Percentiles rank a stretch among this genome's conserved stretches.
Evolutionary conservation across 2,888 invertebrate genomes (phyloP).

Genomic region (Lepidocyrtinus sp.): DNA sequence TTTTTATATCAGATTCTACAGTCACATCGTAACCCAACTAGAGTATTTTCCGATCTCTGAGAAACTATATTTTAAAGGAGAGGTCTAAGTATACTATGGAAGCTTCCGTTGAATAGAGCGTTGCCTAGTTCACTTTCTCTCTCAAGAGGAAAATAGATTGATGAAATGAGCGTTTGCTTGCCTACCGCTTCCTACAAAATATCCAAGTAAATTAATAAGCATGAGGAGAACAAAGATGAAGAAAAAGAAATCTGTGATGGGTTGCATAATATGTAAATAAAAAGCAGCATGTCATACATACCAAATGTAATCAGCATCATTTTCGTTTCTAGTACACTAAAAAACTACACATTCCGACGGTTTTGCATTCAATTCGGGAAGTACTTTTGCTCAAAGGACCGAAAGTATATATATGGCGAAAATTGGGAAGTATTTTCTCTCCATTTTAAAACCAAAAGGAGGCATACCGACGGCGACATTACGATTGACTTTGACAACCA

Average conservation of each 20-base stretch:
- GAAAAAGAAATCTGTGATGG: slow-evolving; percentile 37
- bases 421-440: too few relatives aligned
- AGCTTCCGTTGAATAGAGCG: slow-evolving; percentile 21
- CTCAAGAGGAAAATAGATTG: slow-evolving; percentile 54
- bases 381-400: background rate
- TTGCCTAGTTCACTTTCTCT: slow-evolving; percentile 32
- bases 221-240: background rate
- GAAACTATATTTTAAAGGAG: too few relatives aligned
- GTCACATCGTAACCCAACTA: too few relatives aligned
- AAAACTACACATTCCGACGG: background rate
- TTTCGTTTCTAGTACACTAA: slow-evolving; percentile 33
- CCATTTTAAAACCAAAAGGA: background rate
- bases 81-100: too few relatives aligned
- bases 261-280: slow-evolving; percentile 41
- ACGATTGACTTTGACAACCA: slow-evolving; percentile 53
- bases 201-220: too few relatives aligned
- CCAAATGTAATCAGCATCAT: slow-evolving; percentile 40
- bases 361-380: too few relatives aligned
- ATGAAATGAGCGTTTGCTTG: slow-evolving; percentile 52
- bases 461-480: slow-evolving; percentile 26
- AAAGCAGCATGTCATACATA: slow-evolving; percentile 37
- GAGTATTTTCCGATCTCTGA: too few relatives aligned
- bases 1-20: too few relatives aligned
- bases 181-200: slow-evolving; percentile 17
- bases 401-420: background rate